A percentile compares a stretch with the other conserved stretches of the same genome.
phyloP scores from a whole-genome alignment of 1,140 invertebrate species.

The Pseudomyrmex cubaensis region DNA sequence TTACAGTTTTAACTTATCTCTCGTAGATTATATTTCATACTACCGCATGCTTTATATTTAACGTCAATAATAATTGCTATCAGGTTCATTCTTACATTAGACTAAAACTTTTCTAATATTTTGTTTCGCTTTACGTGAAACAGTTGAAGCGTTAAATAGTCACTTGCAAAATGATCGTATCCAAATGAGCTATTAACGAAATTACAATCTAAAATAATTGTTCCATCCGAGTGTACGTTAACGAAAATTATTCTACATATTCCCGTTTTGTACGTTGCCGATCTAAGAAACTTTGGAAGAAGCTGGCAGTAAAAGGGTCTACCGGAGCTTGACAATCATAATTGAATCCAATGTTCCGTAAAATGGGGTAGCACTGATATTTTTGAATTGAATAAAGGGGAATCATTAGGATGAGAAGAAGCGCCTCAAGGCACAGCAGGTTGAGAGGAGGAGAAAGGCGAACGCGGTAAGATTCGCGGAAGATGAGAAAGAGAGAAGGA shows the following conservation, averaged over 20 bases:
- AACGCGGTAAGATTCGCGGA: slow-evolving; percentile 28
- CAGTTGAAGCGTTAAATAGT: no score
- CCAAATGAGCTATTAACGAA: not conserved
- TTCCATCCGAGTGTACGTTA: not conserved
- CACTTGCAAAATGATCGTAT: not conserved
- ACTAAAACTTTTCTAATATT: no score
- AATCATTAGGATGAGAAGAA: slow-evolving; percentile 78
- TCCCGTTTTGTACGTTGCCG: not conserved
- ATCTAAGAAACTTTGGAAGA: slow-evolving; percentile 15
- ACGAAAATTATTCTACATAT: not conserved
- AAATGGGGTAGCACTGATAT: slow-evolving; percentile 78
- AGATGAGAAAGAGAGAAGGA: slow-evolving; percentile 39
- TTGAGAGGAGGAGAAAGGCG: slow-evolving; percentile 42
- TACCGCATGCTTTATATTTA: no score
- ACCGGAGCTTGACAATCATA: slow-evolving; percentile 63
- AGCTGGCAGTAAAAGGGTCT: slow-evolving; percentile 27
- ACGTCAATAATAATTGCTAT: no score
- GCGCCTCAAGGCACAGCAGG: slow-evolving; percentile 56
- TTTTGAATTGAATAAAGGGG: slow-evolving; percentile 81
- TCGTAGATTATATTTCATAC: no score
- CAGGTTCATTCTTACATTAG: no score
- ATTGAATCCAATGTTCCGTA: slow-evolving; percentile 76
- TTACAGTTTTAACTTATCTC: no score
- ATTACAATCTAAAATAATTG: not conserved
- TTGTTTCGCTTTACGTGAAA: not conserved